Base-by-base conservation (phyloP, 2,797 vertebrate genomes). In the Loriculus beryllinus region DNA sequence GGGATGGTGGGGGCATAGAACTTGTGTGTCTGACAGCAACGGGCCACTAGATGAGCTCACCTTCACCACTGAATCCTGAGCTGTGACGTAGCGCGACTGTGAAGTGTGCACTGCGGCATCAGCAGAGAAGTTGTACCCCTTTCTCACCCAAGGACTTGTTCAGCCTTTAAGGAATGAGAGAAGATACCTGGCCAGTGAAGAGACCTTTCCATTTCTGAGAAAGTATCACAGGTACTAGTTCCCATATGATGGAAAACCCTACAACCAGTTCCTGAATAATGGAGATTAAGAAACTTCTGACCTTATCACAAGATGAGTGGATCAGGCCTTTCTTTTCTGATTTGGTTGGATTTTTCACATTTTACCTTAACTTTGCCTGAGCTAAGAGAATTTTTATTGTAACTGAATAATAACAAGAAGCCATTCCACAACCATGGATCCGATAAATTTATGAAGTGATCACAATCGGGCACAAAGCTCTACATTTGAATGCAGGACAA, bases 21-120 rank as follows among this genome's bases (percentile, higher is more conserved):
- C 35, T 54, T 42, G 47, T 21, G 18, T 17, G 35, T n/a, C 42
- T 29, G 48, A 43, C 49, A 49, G 16, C 49, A 49, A 33, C 3
- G 6, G 19, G 28, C 12, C 51, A 8, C 29, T 31, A 13, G n/a
- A 18, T 31, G 20, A 57, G 23, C 49, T 49, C 49, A 19, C 11
- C 37, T 57, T 45, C 7, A 3, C 13, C 39, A 26, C 29, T 5
- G 28, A 26, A 35, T 22, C 39, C 19, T 12, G 3, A 10, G 37
- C n/a, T 59, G 13, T 9, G 29, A 29, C 29, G 12, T 1, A 0
- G 19, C 5, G 49, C 2, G 6, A 42, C 28, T 1, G 0, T 15
- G 29, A 39, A 10, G 6, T 0, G 0, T 21, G 13, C 23, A 12
- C 23, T 17, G 5, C 9, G 5, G 20, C 5, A 6, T 57, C 26